Percentiles rank a stretch among this genome's conserved stretches.
Conservation (phyloP, 1,140 invertebrate genomes). For the Euura lappo region DNA sequence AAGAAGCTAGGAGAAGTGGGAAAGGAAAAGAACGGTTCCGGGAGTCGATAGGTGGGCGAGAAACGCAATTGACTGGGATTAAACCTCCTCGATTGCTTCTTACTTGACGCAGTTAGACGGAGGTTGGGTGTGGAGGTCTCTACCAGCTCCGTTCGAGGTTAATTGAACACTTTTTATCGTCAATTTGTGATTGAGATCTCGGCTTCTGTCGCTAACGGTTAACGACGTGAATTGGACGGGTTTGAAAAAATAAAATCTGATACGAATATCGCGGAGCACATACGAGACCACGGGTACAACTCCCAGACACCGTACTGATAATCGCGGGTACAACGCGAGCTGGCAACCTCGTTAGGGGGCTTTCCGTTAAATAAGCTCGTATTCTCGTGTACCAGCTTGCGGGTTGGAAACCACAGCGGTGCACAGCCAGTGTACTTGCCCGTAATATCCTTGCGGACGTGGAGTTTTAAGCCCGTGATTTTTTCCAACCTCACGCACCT, state of each 20-base stretch:
- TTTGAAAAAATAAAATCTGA: too few species aligned
- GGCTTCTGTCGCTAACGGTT: background rate
- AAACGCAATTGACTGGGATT: slow-evolving; percentile 58
- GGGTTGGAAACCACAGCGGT: slow-evolving; percentile 55
- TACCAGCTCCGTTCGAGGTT: slow-evolving; percentile 45
- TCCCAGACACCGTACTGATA: too few species aligned
- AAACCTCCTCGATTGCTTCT: slow-evolving; percentile 55
- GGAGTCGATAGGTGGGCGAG: slow-evolving; percentile 51
- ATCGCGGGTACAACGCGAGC: slow-evolving; percentile 45
- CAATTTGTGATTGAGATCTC: slow-evolving; percentile 58
- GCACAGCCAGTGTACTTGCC: slow-evolving; percentile 26
- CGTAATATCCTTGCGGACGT: too few species aligned
- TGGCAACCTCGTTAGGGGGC: slow-evolving; percentile 56
- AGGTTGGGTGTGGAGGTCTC: slow-evolving; percentile 7
- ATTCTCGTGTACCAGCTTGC: slow-evolving; percentile 51
- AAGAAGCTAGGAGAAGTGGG: slow-evolving; percentile 18
- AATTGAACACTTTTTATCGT: slow-evolving; percentile 62
- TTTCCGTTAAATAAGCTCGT: slow-evolving; percentile 31
- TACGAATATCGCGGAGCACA: too few species aligned
- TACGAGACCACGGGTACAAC: too few species aligned
- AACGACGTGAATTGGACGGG: too few species aligned
- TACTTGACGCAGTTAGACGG: background rate
- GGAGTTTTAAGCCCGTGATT: too few species aligned
- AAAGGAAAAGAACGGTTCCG: slow-evolving; percentile 19
- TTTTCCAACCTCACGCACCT: too few species aligned